Base-by-base conservation (phyloP, 2,888 invertebrate species). In the Lepidochrysops patricia region DNA sequence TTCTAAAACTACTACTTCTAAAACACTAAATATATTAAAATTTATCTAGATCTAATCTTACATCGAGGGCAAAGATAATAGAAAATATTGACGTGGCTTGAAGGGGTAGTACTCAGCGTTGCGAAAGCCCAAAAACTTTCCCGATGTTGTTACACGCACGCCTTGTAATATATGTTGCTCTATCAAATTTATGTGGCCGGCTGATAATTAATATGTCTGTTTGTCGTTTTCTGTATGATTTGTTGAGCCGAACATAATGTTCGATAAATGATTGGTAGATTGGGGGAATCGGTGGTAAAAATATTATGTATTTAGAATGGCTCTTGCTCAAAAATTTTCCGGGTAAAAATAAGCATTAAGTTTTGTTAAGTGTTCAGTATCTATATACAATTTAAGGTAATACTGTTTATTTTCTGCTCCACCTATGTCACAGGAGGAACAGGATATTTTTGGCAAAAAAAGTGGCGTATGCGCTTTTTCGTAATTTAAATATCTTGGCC, bases 51-150 rank as follows among this genome's bases (percentile, higher is more conserved):
- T 13, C 13, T 27, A 27, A 52, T 52, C 27, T n/a, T 4, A 32
- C 27, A 54, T 32, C 54, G 19, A 54, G 1, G 29, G 9, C 9
- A 32, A 29, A 19, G 54, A 29, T 54, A 54, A 54, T 54, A 54
- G 54, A 54, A 54, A 54, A 54, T 54, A 54, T 54, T 54, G 54
- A 54, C 54, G 32, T 54, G 54, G 19, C 54, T 32, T 32, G 29
- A 52, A 52, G 19, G 29, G 54, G 54, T 54, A 54, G 19, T 43
- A 43, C 29, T 54, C 12, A 27, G 27, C 3, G 27, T 54, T 54
- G 54, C 54, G 19, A 54, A 54, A 19, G 19, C 54, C 29, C 15
- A 32, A 23, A 54, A 54, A 54, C 29, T 54, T 54, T 19, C 19
- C 54, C 32, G 12, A 54, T 54, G 32, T 54, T 52, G 7, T 52